Conservation (phyloP, 2,888 invertebrate genomes). For the Gnatocerus cornutus region DNA sequence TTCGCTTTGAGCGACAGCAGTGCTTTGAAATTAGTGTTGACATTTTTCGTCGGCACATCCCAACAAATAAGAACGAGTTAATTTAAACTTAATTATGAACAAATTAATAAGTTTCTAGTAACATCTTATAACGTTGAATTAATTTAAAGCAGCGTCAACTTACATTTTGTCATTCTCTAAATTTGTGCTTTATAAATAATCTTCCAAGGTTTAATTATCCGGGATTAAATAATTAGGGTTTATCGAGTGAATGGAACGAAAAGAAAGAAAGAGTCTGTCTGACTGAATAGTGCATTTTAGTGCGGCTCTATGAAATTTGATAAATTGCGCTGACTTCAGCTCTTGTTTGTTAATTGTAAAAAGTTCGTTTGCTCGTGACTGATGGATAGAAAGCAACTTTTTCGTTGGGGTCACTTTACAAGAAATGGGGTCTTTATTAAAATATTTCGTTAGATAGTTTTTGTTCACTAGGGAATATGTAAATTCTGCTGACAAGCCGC, state of each 20-base stretch:
- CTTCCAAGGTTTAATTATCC: slow-evolving; percentile 5
- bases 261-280: slow-evolving; percentile 19
- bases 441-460: slow-evolving; percentile 45
- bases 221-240: slow-evolving; percentile 17
- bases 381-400: slow-evolving; percentile 36
- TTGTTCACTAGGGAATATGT: slow-evolving; percentile 34
- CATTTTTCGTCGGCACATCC: slow-evolving; percentile 12
- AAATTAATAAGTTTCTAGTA: slow-evolving; percentile 33
- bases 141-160: slow-evolving; percentile 2
- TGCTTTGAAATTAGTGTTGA: slow-evolving; percentile 22
- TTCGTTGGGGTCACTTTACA: slow-evolving; percentile 39
- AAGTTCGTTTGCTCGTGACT: slow-evolving; percentile 28
- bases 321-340: slow-evolving; percentile 32
- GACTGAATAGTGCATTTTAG: slow-evolving; percentile 9
- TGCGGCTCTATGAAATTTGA: slow-evolving; percentile 26
- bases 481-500: slow-evolving; percentile 40
- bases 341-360: slow-evolving; percentile 33
- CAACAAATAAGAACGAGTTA: slow-evolving; percentile 21
- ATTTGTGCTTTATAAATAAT: neutral
- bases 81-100: slow-evolving; percentile 29
- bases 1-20: slow-evolving; percentile 1
- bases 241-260: slow-evolving; percentile 15
- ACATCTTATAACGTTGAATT: slow-evolving; percentile 13
- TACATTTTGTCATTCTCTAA: slow-evolving; percentile 5
- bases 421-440: slow-evolving; percentile 42